These are phyloP conservation scores for Salticus scenicus DNA, from an alignment of 2,888 invertebrate species.

Conservation along the genomic window DNA sequence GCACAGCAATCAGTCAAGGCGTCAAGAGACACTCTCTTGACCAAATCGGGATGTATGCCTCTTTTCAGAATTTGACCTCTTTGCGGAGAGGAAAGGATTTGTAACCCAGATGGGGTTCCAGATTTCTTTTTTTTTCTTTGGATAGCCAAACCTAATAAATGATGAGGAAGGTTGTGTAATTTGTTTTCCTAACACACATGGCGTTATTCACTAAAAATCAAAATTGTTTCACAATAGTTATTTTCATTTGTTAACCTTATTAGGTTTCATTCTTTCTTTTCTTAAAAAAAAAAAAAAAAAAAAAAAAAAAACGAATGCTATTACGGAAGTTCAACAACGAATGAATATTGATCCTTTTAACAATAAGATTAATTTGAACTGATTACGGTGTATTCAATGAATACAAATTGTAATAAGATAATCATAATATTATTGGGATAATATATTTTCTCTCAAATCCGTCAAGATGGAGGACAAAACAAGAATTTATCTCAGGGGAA, in stretches of 20 bases:
- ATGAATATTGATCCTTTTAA: too few species aligned
- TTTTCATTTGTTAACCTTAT: background rate
- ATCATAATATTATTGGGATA: too few species aligned
- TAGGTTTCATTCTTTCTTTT: background rate
- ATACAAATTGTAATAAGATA: too few species aligned
- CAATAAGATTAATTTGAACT: too few species aligned
- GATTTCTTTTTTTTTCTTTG: background rate
- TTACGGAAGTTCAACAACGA: too few species aligned
- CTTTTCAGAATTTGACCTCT: conserved; percentile 7
- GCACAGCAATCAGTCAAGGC: conserved; percentile 22
- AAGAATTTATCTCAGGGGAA: too few species aligned
- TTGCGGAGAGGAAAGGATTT: background rate
- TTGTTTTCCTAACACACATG: background rate
- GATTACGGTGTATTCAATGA: too few species aligned
- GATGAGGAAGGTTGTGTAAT: background rate
- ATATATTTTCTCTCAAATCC: too few species aligned
- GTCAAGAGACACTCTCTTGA: conserved; percentile 5
- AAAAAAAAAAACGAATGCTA: too few species aligned
- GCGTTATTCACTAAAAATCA: background rate
- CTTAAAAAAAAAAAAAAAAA: too few species aligned
- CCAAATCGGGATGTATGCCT: conserved; percentile 22
- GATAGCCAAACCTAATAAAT: background rate
- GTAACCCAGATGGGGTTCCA: conserved; percentile 15
- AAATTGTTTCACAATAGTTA: background rate
- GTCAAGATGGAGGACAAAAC: too few species aligned